Conservation (phyloP, 2,888 invertebrate genomes). For the Catocala sponsa region DNA sequence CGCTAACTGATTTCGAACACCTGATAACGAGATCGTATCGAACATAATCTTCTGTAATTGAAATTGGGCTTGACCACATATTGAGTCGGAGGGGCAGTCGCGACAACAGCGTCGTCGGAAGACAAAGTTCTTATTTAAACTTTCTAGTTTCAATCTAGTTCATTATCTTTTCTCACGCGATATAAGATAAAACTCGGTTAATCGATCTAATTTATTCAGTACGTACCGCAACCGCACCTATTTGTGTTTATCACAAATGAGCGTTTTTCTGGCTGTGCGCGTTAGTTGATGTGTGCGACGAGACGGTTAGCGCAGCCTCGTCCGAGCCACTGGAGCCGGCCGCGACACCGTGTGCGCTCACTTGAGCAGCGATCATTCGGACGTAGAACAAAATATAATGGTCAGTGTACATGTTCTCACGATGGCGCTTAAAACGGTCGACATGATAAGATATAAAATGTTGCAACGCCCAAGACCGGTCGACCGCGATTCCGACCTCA, state of each 20-base stretch:
- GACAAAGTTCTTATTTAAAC: slow-evolving; percentile 57
- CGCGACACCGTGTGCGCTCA: slow-evolving; percentile 17
- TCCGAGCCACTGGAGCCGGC: no score
- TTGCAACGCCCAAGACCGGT: slow-evolving; percentile 78
- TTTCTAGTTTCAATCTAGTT: slow-evolving; percentile 65
- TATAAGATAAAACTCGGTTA: slow-evolving; percentile 74
- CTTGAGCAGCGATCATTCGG: slow-evolving; percentile 42
- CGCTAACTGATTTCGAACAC: slow-evolving; percentile 60
- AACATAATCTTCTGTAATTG: slow-evolving; percentile 55
- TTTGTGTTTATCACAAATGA: slow-evolving; percentile 75
- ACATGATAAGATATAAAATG: slow-evolving; percentile 72
- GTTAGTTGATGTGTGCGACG: slow-evolving; percentile 63
- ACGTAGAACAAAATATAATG: slow-evolving; percentile 61
- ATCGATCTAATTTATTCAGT: slow-evolving; percentile 78
- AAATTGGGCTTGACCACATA: slow-evolving; percentile 50
- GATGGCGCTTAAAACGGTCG: slow-evolving; percentile 78
- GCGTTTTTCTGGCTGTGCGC: slow-evolving; percentile 70
- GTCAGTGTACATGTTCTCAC: slow-evolving; percentile 76
- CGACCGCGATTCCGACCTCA: slow-evolving; percentile 69
- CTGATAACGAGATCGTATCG: slow-evolving; percentile 57
- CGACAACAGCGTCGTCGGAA: slow-evolving; percentile 37
- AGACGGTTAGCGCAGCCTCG: slow-evolving; percentile 47
- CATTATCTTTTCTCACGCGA: slow-evolving; percentile 79
- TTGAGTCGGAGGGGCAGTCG: slow-evolving; percentile 30
- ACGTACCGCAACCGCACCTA: slow-evolving; percentile 72